Conservation (phyloP, 2,888 invertebrate genomes). For the Mesochorus sp. region DNA sequence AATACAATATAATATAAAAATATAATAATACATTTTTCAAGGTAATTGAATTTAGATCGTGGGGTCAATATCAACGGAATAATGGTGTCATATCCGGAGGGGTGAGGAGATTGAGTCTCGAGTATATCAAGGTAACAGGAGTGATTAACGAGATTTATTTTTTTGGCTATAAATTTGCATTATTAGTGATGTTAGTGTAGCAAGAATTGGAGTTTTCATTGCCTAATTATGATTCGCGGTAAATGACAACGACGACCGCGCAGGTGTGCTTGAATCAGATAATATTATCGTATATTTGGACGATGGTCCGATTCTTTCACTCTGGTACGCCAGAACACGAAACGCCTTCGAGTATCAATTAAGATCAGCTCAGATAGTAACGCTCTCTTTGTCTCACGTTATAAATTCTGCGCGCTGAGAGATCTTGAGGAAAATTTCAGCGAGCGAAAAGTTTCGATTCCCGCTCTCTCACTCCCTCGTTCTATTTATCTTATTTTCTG, state of each 20-base stretch:
- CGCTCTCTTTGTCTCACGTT: background rate
- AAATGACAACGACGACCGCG: background rate
- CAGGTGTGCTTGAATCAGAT: constrained; percentile 48
- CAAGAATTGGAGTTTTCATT: constrained; percentile 34
- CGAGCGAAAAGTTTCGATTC: constrained; percentile 2
- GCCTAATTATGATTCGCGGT: constrained; percentile 30
- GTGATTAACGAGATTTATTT: constrained; percentile 25
- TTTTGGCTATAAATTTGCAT: constrained; percentile 33
- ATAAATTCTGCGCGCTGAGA: constrained; percentile 51
- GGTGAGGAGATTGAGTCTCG: constrained; percentile 13
- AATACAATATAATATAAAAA: background rate
- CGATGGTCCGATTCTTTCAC: constrained; percentile 18
- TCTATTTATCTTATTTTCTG: background rate
- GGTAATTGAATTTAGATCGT: background rate
- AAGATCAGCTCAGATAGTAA: constrained; percentile 45
- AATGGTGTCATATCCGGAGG: background rate
- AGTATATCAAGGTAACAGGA: constrained; percentile 45
- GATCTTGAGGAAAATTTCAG: constrained; percentile 26
- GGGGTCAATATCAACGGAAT: too few relatives aligned
- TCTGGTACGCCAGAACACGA: constrained; percentile 38
- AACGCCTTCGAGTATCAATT: constrained; percentile 41
- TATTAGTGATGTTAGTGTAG: constrained; percentile 38
- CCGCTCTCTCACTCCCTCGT: background rate
- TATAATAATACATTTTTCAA: background rate
- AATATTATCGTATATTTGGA: constrained; percentile 54